Evolutionary conservation across 2,888 invertebrate genomes (phyloP), one percentile per base, ranked within the genome.

Genomic region (Polylopha cassiicola): DNA sequence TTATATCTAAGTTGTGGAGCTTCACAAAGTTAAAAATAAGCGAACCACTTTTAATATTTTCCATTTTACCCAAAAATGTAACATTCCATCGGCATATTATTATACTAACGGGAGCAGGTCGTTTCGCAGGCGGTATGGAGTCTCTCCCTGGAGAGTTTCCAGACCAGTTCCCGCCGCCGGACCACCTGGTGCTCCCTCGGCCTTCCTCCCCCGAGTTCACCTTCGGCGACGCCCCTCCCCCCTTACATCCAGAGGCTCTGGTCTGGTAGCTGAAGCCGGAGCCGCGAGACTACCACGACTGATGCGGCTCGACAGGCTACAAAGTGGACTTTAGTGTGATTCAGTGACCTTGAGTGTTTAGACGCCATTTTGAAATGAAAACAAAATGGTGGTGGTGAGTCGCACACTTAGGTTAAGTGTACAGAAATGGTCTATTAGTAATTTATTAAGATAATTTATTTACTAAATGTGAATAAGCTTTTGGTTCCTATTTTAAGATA

Each of bases 191-290:
- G 63, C 90, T 91, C 47, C 91, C 91, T 45, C 89, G 92, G 53
- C 91, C 92, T 36, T 91, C 92, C 47, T 92, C 92, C 57, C 92
- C 92, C 29, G 91, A 91, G 79, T 92, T 91, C 82, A 89, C 91
- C 48, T 86, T 86, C 60, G 82, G 82, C 0, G 86, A 86, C 65
- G 86, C 79, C 31, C 86, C 85, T 14, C 86, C 86, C 0, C 85
- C 85, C 24, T 55, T 84, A 36, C 86, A 86, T 47, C 84, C 82
- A 33, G 86, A 86, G 69, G 86, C 86, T 26, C 70, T 86, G 60
- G 86, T 86, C 31, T 86, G 86, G 86, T 86, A 86, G 86, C 86
- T 86, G 74, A 86, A 86, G 82, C 86, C 86, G 70, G 86, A 86
- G 86, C 86, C 86, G 86, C 86, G 86, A 54, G 86, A 86, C 72